Base-by-base conservation (phyloP, 2,888 invertebrate genomes). In the Xestobium rufovillosum region DNA sequence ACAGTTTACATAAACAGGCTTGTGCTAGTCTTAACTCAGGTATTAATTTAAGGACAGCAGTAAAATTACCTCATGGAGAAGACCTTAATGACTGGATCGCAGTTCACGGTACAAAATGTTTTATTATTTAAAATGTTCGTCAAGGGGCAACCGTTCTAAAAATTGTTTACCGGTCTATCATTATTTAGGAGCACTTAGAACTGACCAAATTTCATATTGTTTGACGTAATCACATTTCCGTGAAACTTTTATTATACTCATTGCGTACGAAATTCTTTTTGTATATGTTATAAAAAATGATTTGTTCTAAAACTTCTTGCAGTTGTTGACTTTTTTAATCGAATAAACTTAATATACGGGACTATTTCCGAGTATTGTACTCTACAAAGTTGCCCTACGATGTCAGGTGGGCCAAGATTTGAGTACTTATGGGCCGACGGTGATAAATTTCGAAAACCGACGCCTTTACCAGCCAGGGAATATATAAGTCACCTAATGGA, bases 301-400 rank as follows among this genome's bases (percentile, higher is more conserved):
- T 19, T 19, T 19, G n/a, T n/a, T n/a, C n/a, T n/a, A n/a, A 16
- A 38, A 41, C 52, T 38, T 37, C 45, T 69, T 73, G 35, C 65
- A 89, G 89, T 91, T 50, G 91, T 92, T 17, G 91, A 92, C 60
- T 92, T 92, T 62, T 92, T 92, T 67, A 92, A 92, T 63, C 76
- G 92, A 54, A 89, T 92, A 49, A 92, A 92, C 67, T 68, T 92
- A 29, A 84, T 92, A 49, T 92, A 92, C 66, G 91, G 91, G 4
- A 90, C 89, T 1, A 80, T 90, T 17, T 82, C 80, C 4, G 87
- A 88, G 56, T 84, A 79, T 57, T 92, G 92, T 60, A 86, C 83
- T 25, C 80, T 79, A 44, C 74, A 78, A 41, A 76, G 83, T 1
- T 92, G 91, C 59, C 89, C 91, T 1, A 85, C 84, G 1, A 92